A percentile compares a stretch with the other conserved stretches of the same genome.
Conservation (phyloP, 2,888 invertebrate genomes). For the Lepidocyrtoides sp. region DNA sequence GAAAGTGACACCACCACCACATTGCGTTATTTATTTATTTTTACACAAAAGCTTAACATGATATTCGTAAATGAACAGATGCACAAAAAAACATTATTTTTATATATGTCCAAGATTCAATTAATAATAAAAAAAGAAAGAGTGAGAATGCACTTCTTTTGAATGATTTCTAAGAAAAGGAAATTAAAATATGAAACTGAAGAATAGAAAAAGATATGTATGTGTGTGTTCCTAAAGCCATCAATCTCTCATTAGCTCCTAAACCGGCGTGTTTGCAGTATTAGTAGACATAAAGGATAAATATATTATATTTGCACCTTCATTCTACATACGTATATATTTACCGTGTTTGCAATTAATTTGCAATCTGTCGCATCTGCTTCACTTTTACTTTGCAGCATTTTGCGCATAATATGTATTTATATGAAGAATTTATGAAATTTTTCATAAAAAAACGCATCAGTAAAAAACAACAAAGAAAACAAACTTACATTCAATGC, state of each 20-base stretch:
- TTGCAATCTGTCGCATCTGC: no score
- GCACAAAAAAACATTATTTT: conserved; percentile 7
- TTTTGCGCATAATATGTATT: no score
- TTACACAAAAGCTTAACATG: not conserved
- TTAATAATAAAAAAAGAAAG: not conserved
- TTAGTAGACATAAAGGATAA: no score
- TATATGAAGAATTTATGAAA: no score
- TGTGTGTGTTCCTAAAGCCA: not conserved
- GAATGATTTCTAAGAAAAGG: conserved; percentile 30
- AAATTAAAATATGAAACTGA: conserved; percentile 26
- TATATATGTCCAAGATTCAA: not conserved
- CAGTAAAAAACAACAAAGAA: no score
- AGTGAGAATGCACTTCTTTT: conserved; percentile 33
- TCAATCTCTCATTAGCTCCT: no score
- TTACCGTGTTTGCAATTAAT: no score
- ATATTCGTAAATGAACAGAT: conserved; percentile 16
- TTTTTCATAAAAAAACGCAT: no score
- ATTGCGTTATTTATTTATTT: not conserved
- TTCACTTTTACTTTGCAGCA: no score
- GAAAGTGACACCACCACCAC: conserved; percentile 37
- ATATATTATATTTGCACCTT: no score
- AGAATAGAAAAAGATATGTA: not conserved
- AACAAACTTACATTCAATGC: conserved; percentile 84
- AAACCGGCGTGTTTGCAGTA: no score
- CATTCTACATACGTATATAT: no score